A percentile compares a stretch with the other conserved stretches of the same genome.
Evolutionary conservation across 1,140 invertebrate genomes (phyloP).

Genomic region (Drosophila baimaii): DNA sequence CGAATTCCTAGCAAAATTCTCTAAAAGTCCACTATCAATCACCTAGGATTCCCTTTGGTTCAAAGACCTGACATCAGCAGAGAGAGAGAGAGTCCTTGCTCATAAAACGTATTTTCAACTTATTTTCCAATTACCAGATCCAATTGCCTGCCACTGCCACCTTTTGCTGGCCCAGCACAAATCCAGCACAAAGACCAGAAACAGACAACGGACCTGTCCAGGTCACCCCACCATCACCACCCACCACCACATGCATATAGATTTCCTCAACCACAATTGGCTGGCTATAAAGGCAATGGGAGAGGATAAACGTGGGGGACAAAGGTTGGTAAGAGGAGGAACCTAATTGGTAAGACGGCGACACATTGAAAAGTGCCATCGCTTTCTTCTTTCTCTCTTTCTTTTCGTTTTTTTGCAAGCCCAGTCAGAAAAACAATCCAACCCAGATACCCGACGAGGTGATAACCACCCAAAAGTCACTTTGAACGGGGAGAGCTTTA

Average conservation of each 20-base stretch:
- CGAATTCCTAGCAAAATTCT: not conserved
- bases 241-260: slow-evolving; percentile 37
- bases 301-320: not conserved
- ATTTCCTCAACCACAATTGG: slow-evolving; percentile 51
- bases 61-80: slow-evolving; percentile 35
- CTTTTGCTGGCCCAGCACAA: slow-evolving; percentile 46
- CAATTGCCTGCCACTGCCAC: slow-evolving; percentile 42
- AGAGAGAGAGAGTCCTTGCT: slow-evolving; percentile 7
- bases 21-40: slow-evolving; percentile 10
- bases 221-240: too few species aligned
- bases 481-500: not conserved
- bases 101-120: slow-evolving; percentile 48
- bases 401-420: slow-evolving; percentile 18
- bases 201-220: slow-evolving; percentile 9
- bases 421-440: slow-evolving; percentile 35
- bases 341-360: slow-evolving; percentile 56
- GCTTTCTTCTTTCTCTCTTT: slow-evolving; percentile 22
- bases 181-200: slow-evolving; percentile 40
- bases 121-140: slow-evolving; percentile 52
- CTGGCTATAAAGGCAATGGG: slow-evolving; percentile 8
- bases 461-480: slow-evolving; percentile 13
- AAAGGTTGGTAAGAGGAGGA: not conserved
- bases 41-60: slow-evolving; percentile 15
- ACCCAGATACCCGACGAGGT: not conserved
- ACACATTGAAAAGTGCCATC: slow-evolving; percentile 36